Conservation (phyloP, 2,797 vertebrate genomes). For the Crax fasciolata region DNA sequence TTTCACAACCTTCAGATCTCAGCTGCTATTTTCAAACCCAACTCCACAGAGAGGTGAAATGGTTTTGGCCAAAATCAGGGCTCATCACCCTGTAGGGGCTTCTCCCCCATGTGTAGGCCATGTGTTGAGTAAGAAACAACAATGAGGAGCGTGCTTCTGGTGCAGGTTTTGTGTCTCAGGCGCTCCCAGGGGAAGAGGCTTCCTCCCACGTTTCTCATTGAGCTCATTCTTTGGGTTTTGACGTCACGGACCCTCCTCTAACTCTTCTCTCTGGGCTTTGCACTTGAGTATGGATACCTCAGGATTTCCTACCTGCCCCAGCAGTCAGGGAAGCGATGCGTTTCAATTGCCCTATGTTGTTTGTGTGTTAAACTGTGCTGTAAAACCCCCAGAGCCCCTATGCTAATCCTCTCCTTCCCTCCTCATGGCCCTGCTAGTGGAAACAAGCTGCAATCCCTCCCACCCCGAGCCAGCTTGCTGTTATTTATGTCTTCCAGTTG, state of each 20-base stretch:
- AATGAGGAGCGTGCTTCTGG: neutral
- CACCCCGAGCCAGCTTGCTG: neutral
- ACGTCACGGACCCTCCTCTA: neutral
- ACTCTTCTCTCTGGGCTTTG: neutral
- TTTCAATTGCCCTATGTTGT: neutral
- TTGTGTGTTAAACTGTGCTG: neutral
- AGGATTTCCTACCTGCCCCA: neutral
- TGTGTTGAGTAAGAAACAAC: neutral
- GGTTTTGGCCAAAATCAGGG: neutral
- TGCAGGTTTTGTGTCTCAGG: fast-evolving
- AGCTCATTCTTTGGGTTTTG: neutral
- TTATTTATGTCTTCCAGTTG: slow-evolving; percentile 64
- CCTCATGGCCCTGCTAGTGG: slow-evolving; percentile 51
- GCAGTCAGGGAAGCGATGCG: neutral
- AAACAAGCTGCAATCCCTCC: slow-evolving; percentile 64
- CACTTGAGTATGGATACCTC: neutral
- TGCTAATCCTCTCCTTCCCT: slow-evolving; percentile 51
- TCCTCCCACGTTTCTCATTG: neutral
- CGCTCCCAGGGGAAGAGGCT: neutral
- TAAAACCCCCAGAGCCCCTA: slow-evolving; percentile 11
- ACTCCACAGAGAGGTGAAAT: neutral
- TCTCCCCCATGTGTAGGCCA: fast-evolving
- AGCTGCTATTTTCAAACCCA: neutral
- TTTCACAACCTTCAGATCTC: neutral
- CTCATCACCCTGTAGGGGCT: neutral